Evolutionary conservation across 2,888 invertebrate genomes (phyloP).

Genomic region (Sipha maydis): DNA sequence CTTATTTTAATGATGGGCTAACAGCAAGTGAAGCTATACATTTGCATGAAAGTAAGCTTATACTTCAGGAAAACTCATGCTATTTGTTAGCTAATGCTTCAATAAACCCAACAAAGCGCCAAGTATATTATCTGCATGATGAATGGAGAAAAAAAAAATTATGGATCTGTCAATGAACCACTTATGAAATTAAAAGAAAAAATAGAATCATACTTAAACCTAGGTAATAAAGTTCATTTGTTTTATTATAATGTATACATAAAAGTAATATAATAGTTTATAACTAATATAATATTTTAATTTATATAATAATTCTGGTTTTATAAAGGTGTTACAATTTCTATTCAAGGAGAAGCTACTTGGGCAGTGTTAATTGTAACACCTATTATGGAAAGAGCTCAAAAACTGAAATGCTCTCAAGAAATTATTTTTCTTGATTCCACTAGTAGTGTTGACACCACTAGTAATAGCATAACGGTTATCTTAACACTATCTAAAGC

Average conservation of each 20-base stretch:
- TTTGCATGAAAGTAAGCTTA: background rate
- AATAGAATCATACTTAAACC: background rate
- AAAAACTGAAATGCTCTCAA: conserved; percentile 8
- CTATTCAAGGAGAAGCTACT: background rate
- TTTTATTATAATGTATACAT: background rate
- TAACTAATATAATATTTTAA: background rate
- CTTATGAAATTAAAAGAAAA: background rate
- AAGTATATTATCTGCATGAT: conserved; percentile 4
- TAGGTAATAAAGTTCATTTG: background rate
- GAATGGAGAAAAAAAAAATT: conserved; percentile 9
- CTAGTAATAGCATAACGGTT: conserved; percentile 36
- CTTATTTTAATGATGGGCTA: conserved; percentile 9
- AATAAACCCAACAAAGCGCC: background rate
- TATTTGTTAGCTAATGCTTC: conserved; percentile 19
- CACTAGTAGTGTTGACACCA: conserved; percentile 31
- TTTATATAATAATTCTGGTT: background rate
- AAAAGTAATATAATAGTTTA: background rate
- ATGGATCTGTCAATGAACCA: background rate
- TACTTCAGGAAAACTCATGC: background rate
- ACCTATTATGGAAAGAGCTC: background rate
- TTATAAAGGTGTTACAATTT: background rate
- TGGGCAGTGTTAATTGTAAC: background rate
- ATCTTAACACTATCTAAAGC: conserved; percentile 37
- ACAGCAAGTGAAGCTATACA: conserved; percentile 4
- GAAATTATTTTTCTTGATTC: conserved; percentile 28